Evolutionary conservation across 37 sponge, comb jelly and placozoan genomes (phyloP).

Genomic region (Halichondria panicea): DNA sequence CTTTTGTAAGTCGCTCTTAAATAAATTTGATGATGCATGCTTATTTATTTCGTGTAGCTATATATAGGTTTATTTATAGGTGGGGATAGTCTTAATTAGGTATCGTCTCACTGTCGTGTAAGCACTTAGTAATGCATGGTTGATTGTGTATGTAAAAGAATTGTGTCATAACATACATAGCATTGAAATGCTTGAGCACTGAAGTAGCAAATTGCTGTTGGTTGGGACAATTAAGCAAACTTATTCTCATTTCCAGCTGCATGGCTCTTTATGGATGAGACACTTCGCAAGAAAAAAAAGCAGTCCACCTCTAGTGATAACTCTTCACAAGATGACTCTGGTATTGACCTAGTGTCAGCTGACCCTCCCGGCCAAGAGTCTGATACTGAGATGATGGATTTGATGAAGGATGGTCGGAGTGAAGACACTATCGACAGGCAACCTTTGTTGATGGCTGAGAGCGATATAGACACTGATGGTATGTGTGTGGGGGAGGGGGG

Average conservation of each 20-base stretch:
- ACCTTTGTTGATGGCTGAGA: conserved; percentile 7
- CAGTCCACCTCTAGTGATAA: neutral
- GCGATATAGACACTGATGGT: conserved; percentile 32
- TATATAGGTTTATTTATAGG: neutral
- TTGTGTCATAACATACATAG: neutral
- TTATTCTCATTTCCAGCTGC: conserved; percentile 21
- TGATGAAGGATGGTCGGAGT: neutral
- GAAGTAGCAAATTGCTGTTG: no score
- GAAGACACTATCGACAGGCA: neutral
- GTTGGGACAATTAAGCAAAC: no score
- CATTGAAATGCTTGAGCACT: neutral
- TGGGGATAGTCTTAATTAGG: neutral
- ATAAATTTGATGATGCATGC: neutral
- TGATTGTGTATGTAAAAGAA: neutral
- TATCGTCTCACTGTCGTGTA: no score
- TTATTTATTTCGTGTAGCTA: neutral
- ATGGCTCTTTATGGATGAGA: conserved; percentile 74
- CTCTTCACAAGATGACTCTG: conserved; percentile 1
- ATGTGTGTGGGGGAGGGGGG: neutral
- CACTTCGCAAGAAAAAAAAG: conserved; percentile 42
- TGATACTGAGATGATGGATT: conserved; percentile 25
- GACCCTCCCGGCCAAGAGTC: neutral
- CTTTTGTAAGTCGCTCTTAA: conserved; percentile 34
- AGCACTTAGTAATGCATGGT: neutral
- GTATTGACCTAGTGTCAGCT: conserved; percentile 23